These are phyloP conservation scores for Panthera leo DNA, from an alignment of 2,113 vertebrate genomes.

Conservation along the genomic window DNA sequence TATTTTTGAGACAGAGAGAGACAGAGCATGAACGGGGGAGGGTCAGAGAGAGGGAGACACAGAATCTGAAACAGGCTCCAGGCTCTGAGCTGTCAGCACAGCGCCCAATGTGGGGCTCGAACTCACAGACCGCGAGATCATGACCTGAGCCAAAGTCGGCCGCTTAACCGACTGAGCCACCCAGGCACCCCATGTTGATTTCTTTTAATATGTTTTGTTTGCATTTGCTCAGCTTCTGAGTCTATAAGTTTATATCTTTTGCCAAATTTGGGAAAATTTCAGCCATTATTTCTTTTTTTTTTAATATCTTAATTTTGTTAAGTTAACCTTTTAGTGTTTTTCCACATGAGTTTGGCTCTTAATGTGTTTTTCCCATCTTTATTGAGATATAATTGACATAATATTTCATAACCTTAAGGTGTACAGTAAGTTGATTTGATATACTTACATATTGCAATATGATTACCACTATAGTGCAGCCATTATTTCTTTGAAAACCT, in stretches of 20 bases:
- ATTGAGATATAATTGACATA: background rate
- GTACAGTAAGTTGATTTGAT: background rate
- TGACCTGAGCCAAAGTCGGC: too few relatives aligned
- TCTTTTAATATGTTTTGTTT: background rate
- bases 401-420: background rate
- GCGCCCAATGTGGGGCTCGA: too few relatives aligned
- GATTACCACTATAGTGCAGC: background rate
- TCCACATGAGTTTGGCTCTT: background rate
- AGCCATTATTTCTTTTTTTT: background rate
- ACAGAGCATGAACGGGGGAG: too few relatives aligned
- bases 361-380: background rate
- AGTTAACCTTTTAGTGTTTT: background rate
- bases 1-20: too few relatives aligned
- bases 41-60: too few relatives aligned
- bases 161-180: too few relatives aligned
- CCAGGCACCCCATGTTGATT: background rate
- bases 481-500: background rate
- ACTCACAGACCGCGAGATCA: too few relatives aligned
- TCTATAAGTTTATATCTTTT: conserved; percentile 6
- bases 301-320: background rate
- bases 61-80: too few relatives aligned
- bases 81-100: too few relatives aligned
- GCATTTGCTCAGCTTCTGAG: background rate
- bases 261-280: background rate
- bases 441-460: background rate